Base-by-base conservation (phyloP, 1,140 invertebrate species). In the Heliconius hewitsoni region DNA sequence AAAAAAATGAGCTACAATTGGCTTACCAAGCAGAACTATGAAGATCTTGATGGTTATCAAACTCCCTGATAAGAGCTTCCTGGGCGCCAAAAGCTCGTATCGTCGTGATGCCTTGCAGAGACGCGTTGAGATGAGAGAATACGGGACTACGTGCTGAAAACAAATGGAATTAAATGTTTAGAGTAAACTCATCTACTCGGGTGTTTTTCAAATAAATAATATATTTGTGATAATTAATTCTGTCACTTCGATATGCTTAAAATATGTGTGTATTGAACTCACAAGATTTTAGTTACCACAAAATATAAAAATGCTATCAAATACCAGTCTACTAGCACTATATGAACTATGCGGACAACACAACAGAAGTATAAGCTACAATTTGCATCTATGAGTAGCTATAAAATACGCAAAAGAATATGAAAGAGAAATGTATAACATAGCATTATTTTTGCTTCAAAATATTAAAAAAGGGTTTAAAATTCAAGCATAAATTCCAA, bases 41-140 rank as follows among this genome's bases (percentile, higher is more conserved):
- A 50, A 96, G 82, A 87, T 97, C 96, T 96, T 98, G 97, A 87
- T 96, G 96, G 81, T 96, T 96, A 85, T 98, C 97, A 84, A 98
- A 98, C 92, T 98, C 97, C 52, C 96, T 92, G 82, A 97, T 97
- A 13, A 99, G 95, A 76, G 97, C 96, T 82, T 96, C 95, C 91
- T 98, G 96, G 0, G 97, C 97, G 52, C 96, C 95, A 84, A 97
- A 98, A 0, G 98, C 98, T 78, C 98, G 95, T 75, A 99, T 98
- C 0, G 98, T 99, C 1, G 97, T 96, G 37, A 99, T 94, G 8
- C 98, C 98, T 93, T 98, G 97, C 1, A 99, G 93, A 0, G 98
- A 97, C 37, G 98, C 97, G 90, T 97, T 98, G 73, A 99, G 94
- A 89, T 99, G 98, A 13, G 97, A 97, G 93, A 98, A 98, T 42